Evolutionary conservation across 2,113 vertebrate genomes (phyloP), one percentile per base, ranked within the genome.

Genomic region (Nannospalax galili): DNA sequence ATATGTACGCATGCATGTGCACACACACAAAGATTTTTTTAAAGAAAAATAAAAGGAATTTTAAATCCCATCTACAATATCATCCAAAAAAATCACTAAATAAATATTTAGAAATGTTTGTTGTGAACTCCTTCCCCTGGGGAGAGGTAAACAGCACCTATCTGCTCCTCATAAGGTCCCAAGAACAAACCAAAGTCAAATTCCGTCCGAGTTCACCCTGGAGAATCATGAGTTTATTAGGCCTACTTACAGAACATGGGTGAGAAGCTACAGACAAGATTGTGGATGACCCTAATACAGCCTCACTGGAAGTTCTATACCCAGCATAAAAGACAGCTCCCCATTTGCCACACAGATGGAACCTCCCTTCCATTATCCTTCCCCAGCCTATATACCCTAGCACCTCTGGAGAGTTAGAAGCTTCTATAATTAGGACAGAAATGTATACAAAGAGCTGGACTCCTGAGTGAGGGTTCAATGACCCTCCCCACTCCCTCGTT

Each of bases 41-140:
- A 37, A 3, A 64, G 35, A 60, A 60, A 40, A 32, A 52, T 52
- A 84, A 92, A 93, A 65, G 58, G 35, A 91, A 72, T 65, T 73
- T 85, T 8, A 74, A 84, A 88, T 92, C 35, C 24, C 19, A 92
- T 87, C 86, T 92, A 87, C 22, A 87, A 37, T 32, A 78, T 77
- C 60, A 97, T 58, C 37, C 58, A 94, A 58, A 95, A 93, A 92
- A 81, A 35, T 14, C 79, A 82, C 26, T 79, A 88, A 91, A 60
- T 60, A 78, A 91, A 60, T 67, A 78, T 45, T 56, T 40, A 90
- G 6, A 96, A 93, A 70, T 87, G 67, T 45, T 20, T 77, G 24
- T 35, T 84, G 24, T 64, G 15, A 30, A 42, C 62, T 14, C 62
- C 15, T n/a, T 82, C 16, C 37, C 58, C n/a, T 40, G 14, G 0